These are phyloP conservation scores for Echinops telfairi DNA, from an alignment of 2,113 vertebrate genomes.

Conservation along the genomic window DNA sequence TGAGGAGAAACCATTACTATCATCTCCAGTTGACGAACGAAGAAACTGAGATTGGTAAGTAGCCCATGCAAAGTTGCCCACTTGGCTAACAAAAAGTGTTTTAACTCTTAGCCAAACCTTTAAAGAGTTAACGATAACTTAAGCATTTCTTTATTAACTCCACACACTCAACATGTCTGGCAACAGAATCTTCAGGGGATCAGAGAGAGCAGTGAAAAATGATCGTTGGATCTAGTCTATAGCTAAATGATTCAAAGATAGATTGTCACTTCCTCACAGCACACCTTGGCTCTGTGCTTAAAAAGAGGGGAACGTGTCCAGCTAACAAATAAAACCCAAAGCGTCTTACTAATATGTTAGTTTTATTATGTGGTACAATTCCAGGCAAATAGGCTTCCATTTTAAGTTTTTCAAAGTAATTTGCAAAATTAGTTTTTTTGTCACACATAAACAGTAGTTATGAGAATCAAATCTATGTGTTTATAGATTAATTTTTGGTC, in stretches of 20 bases:
- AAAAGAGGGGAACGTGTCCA: not conserved
- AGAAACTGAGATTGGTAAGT: constrained; percentile 42
- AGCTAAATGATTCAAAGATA: constrained; percentile 1
- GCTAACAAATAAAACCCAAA: not conserved
- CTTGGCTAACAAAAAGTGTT: not conserved
- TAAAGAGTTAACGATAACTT: not conserved
- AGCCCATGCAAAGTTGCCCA: not conserved
- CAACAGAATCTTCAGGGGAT: constrained; percentile 3
- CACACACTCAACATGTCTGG: constrained; percentile 24
- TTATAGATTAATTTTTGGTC: not conserved
- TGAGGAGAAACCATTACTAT: not conserved
- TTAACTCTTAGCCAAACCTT: not conserved
- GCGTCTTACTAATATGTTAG: constrained; percentile 41
- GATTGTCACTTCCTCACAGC: not conserved
- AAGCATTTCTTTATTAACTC: constrained; percentile 13
- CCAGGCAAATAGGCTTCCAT: not conserved
- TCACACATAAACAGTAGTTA: constrained; percentile 39
- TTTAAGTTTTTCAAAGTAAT: constrained; percentile 29
- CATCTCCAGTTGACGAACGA: not conserved
- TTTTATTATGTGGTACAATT: not conserved
- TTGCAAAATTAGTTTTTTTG: not conserved
- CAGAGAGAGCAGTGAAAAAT: constrained; percentile 1
- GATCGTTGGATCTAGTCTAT: not conserved
- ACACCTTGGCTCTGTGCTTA: not conserved
- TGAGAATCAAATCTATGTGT: not conserved